Percentiles rank a stretch among this genome's conserved stretches.
Conservation (phyloP, 2,888 invertebrate genomes). For the Stenichneumon culpator region DNA sequence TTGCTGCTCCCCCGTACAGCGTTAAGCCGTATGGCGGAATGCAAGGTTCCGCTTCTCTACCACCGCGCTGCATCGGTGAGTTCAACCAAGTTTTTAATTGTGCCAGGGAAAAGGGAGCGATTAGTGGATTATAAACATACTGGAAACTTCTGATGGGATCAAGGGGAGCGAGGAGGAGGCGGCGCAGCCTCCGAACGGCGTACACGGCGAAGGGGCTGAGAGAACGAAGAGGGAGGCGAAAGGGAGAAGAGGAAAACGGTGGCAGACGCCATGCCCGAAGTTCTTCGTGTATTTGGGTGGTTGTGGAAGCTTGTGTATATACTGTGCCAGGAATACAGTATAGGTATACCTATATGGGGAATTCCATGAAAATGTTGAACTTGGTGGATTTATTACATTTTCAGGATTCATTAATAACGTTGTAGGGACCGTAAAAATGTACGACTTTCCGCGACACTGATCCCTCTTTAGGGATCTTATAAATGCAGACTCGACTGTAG, state of each 20-base stretch:
- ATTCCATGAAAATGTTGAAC: not conserved
- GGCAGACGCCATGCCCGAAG: conserved; percentile 41
- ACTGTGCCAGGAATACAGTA: not conserved
- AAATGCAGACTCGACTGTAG: too few relatives aligned
- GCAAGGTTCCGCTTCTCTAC: conserved; percentile 1
- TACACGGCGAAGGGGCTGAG: conserved; percentile 32
- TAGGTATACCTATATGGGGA: not conserved
- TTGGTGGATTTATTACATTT: not conserved
- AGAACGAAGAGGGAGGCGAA: conserved; percentile 35
- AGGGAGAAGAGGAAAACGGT: conserved; percentile 43
- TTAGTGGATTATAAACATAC: conserved; percentile 84
- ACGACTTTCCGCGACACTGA: not conserved
- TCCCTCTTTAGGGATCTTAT: too few relatives aligned
- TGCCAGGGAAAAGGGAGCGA: conserved; percentile 80
- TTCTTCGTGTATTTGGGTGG: conserved; percentile 50
- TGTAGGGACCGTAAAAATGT: not conserved
- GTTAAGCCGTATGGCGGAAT: conserved; percentile 27
- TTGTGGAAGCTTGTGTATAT: conserved; percentile 25
- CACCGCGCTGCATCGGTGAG: conserved; percentile 67
- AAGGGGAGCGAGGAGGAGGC: conserved; percentile 48
- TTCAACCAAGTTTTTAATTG: conserved; percentile 83
- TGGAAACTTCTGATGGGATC: conserved; percentile 82
- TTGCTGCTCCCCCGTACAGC: conserved; percentile 12
- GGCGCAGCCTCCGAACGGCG: conserved; percentile 26
- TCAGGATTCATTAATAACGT: not conserved